Percentiles rank a stretch among this genome's conserved stretches.
phyloP scores from a whole-genome alignment of 2,888 invertebrate species.

The Baccha elongata region DNA sequence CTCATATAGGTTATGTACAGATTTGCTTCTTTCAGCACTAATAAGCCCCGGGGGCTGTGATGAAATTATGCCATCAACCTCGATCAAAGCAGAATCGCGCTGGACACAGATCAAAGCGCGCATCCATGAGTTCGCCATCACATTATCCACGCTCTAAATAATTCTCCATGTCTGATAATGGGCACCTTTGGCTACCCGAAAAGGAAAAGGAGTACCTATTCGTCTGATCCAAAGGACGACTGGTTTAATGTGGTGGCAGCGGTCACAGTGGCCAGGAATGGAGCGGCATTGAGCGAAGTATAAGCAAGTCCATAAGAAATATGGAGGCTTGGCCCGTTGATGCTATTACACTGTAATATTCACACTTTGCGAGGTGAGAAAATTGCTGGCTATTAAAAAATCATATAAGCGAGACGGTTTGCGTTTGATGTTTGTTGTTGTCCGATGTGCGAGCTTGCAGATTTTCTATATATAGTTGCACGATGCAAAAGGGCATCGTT shows the following conservation, averaged over 20 bases:
- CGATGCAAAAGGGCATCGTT: conserved; percentile 30
- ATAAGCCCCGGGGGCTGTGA: conserved; percentile 79
- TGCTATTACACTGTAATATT: conserved; percentile 83
- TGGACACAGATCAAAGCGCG: conserved; percentile 71
- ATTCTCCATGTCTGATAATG: conserved; percentile 73
- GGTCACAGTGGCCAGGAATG: neutral
- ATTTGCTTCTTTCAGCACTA: conserved; percentile 76
- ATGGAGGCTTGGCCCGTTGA: conserved; percentile 81
- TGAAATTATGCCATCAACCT: conserved; percentile 83
- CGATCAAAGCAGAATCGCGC: conserved; percentile 78
- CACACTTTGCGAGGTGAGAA: conserved; percentile 83
- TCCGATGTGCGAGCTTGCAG: neutral
- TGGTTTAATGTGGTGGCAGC: conserved; percentile 12
- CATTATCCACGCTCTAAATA: conserved; percentile 73
- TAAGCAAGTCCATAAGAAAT: conserved; percentile 43
- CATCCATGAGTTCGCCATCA: conserved; percentile 69
- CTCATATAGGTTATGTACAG: neutral
- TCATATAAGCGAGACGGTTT: conserved; percentile 78
- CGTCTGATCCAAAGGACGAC: conserved; percentile 19
- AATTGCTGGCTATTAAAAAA: conserved; percentile 83
- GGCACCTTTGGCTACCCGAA: conserved; percentile 73
- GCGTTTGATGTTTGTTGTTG: conserved; percentile 67
- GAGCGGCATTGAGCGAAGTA: neutral
- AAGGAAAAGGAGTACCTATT: conserved; percentile 54
- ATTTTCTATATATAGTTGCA: conserved; percentile 10